These are phyloP conservation scores for Tenrec ecaudatus DNA, from an alignment of 2,113 vertebrate species.

Conservation along the genomic window DNA sequence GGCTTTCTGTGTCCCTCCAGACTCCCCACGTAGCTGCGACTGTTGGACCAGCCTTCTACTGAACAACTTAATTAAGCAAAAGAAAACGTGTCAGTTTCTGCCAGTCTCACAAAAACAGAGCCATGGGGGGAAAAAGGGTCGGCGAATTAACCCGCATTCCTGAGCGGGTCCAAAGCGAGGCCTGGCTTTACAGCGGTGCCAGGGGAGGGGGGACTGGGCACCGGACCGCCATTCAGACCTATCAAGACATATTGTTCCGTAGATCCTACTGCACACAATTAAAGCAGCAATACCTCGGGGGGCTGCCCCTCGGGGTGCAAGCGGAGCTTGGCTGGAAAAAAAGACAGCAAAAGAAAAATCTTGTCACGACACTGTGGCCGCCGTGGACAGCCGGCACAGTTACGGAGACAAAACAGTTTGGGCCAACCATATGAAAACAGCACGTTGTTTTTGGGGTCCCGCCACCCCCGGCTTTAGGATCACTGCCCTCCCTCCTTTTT, in stretches of 20 bases:
- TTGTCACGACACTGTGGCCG: slow-evolving; percentile 42
- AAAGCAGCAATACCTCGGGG: slow-evolving; percentile 43
- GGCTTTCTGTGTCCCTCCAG: slow-evolving; percentile 88
- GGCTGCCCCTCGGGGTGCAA: background rate
- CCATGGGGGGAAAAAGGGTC: slow-evolving; percentile 86
- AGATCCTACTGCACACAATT: slow-evolving; percentile 56
- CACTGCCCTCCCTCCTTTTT: background rate
- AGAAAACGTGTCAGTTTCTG: slow-evolving; percentile 93
- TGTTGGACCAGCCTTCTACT: slow-evolving; percentile 91
- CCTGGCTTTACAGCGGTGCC: slow-evolving; percentile 79
- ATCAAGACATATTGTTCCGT: slow-evolving; percentile 75
- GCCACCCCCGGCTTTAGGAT: fast-evolving
- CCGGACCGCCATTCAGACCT: slow-evolving; percentile 75
- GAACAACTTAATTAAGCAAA: slow-evolving; percentile 94
- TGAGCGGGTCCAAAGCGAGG: slow-evolving; percentile 81
- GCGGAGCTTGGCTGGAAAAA: background rate
- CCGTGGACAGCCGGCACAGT: background rate
- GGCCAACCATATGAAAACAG: slow-evolving; percentile 17
- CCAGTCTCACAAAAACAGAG: slow-evolving; percentile 89
- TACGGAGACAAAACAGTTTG: background rate
- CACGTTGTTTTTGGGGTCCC: slow-evolving; percentile 31
- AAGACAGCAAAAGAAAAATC: background rate
- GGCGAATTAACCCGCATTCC: slow-evolving; percentile 87
- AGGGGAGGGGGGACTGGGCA: slow-evolving; percentile 73
- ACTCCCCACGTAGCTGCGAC: slow-evolving; percentile 93